These are phyloP conservation scores for Oxyura jamaicensis DNA, from an alignment of 2,113 vertebrate species.

Conservation along the genomic window DNA sequence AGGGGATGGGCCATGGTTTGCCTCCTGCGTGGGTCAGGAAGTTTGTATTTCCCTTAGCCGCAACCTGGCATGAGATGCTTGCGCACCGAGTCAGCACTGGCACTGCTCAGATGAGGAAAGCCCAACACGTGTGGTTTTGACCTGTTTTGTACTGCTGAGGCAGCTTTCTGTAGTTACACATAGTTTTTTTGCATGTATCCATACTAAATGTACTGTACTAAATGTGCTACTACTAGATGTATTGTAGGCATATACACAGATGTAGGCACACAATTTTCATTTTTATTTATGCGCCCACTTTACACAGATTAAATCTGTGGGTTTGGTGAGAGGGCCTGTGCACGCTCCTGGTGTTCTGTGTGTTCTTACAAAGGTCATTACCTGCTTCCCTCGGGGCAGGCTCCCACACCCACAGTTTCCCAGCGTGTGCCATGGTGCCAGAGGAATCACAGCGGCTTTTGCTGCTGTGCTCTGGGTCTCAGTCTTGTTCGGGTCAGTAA, in stretches of 20 bases:
- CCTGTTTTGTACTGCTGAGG: background rate
- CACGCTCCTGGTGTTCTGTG: fast-evolving
- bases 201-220: background rate
- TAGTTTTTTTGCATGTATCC: background rate
- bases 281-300: background rate
- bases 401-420: background rate
- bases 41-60: background rate
- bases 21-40: background rate
- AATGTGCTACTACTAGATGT: too few relatives aligned
- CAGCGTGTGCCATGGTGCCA: background rate
- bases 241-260: background rate
- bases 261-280: background rate
- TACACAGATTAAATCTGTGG: background rate
- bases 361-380: background rate
- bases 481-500: background rate
- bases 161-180: background rate
- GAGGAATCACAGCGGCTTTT: background rate
- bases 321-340: background rate
- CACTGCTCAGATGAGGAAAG: too few relatives aligned
- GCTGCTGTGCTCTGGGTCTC: background rate
- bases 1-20: background rate
- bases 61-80: background rate
- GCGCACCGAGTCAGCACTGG: background rate
- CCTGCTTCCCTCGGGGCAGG: background rate
- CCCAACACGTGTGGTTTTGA: background rate